Evolutionary conservation across 2,888 invertebrate genomes (phyloP).

Genomic region (Rhamnusium bicolor): DNA sequence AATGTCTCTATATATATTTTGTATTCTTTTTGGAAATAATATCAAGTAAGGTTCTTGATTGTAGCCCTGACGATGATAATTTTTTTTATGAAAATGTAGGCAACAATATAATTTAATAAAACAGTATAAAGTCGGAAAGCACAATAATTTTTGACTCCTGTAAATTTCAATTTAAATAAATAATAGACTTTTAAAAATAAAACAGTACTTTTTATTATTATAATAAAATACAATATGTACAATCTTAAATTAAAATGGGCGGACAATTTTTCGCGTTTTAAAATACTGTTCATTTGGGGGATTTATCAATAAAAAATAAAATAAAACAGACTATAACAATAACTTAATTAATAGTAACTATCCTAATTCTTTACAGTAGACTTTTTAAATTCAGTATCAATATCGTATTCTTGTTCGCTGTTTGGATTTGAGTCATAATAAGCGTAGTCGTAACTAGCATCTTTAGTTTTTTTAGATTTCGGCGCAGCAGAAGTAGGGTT

Average conservation of each 20-base stretch:
- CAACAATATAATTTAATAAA: too few relatives aligned
- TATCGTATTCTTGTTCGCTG: slow-evolving; percentile 68
- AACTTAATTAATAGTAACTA: slow-evolving; percentile 55
- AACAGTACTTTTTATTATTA: slow-evolving; percentile 61
- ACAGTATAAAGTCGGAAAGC: too few relatives aligned
- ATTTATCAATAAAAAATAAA: slow-evolving; percentile 43
- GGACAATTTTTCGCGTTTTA: slow-evolving; percentile 2
- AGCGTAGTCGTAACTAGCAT: slow-evolving; percentile 87
- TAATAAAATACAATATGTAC: slow-evolving; percentile 64
- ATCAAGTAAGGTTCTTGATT: too few relatives aligned
- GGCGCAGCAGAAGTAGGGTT: slow-evolving; percentile 20
- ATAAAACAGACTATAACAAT: slow-evolving; percentile 56
- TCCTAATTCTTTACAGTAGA: slow-evolving; percentile 64
- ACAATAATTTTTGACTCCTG: too few relatives aligned
- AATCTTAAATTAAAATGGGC: slow-evolving; percentile 56
- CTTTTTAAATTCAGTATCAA: slow-evolving; percentile 76
- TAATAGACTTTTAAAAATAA: slow-evolving; percentile 38
- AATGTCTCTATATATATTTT: too few relatives aligned
- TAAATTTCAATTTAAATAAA: too few relatives aligned
- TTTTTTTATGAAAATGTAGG: too few relatives aligned
- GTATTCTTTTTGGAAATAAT: too few relatives aligned
- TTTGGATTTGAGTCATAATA: slow-evolving; percentile 79
- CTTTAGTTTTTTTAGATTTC: slow-evolving; percentile 74
- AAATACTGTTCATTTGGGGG: slow-evolving; percentile 50
- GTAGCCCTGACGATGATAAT: too few relatives aligned